Conservation (phyloP, 2,888 invertebrate genomes). For the Odontocerum albicorne region DNA sequence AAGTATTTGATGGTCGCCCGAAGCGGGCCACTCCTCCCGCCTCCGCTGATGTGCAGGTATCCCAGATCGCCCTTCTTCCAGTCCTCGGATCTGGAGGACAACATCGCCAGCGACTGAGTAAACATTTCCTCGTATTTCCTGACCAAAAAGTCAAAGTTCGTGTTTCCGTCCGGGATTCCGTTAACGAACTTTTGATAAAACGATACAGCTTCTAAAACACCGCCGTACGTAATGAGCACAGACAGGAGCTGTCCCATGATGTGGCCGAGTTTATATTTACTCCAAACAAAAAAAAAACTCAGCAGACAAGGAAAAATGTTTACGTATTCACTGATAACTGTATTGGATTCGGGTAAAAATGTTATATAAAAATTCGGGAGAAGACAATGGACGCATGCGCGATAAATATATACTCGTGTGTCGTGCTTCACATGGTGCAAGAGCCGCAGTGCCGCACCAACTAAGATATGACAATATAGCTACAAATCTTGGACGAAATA, state of each 20-base stretch:
- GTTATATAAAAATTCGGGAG: slow-evolving; percentile 8
- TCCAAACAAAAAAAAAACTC: neutral
- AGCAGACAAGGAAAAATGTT: neutral
- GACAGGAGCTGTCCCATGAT: slow-evolving; percentile 75
- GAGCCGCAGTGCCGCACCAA: slow-evolving; percentile 24
- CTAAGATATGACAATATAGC: slow-evolving; percentile 26
- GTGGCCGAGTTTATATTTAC: slow-evolving; percentile 36
- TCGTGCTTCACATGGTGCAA: slow-evolving; percentile 28
- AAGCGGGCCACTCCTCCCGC: slow-evolving; percentile 48
- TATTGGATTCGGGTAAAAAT: too few species aligned
- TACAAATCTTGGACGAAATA: slow-evolving; percentile 54
- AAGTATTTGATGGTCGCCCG: slow-evolving; percentile 51
- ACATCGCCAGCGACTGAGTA: slow-evolving; percentile 43
- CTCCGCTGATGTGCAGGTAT: slow-evolving; percentile 49
- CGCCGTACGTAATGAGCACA: slow-evolving; percentile 73
- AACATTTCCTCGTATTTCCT: slow-evolving; percentile 50
- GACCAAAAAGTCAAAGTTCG: slow-evolving; percentile 49
- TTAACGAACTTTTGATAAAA: slow-evolving; percentile 57
- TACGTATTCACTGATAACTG: slow-evolving; percentile 3
- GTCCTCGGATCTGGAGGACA: slow-evolving; percentile 41
- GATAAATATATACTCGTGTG: neutral
- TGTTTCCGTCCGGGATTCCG: slow-evolving; percentile 50
- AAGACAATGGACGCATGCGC: slow-evolving; percentile 9
- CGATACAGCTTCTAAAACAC: slow-evolving; percentile 68
- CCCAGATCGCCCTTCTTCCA: slow-evolving; percentile 53